Base-by-base conservation (phyloP, 2,113 vertebrate species). In the Origma solitaria region DNA sequence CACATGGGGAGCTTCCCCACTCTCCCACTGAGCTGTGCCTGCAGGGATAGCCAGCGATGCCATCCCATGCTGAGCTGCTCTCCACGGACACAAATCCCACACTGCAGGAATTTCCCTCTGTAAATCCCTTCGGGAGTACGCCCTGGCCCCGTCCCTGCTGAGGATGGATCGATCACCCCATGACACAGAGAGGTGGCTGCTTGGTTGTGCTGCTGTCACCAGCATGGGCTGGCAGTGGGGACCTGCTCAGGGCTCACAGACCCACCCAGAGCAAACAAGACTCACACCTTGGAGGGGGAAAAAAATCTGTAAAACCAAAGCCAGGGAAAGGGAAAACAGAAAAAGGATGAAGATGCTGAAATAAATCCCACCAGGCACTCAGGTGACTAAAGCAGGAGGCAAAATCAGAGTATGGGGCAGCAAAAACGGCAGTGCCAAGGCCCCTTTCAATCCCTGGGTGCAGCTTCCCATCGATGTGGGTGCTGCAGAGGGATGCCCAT, bases 21-120 rank as follows among this genome's bases (percentile, higher is more conserved):
- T 25, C 35, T 60, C 56, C 30, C 6, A 30, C 24, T 7, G 56
- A 51, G 53, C 66, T 24, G 42, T 5, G 71, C 69, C 73, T 18
- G 51, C 40, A 4, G 51, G 66, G 61, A 49, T 56, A 11, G 83
- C 42, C 84, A 42, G 47, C 0, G 10, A 66, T 31, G 91, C 64
- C 22, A 7, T 6, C 82, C 82, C 54, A 25, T 0, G 0, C 66
- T 3, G 28, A 49, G 87, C 80, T 35, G 69, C 35, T 35, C 54
- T 60, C 27, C 20, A 31, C 0, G 1, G 53, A 49, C 42, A 60
- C 35, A 60, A 45, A 77, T 15, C 81, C 57, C 20, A 25, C 37
- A 1, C 1, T 22, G 49, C 37, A 35, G 0, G 2, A 3, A 53
- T 35, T 42, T 47, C 35, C 40, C 37, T 42, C 21, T 0, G 11